Evolutionary conservation across 2,797 vertebrate species (phyloP).

Genomic region (Falco columbarius): DNA sequence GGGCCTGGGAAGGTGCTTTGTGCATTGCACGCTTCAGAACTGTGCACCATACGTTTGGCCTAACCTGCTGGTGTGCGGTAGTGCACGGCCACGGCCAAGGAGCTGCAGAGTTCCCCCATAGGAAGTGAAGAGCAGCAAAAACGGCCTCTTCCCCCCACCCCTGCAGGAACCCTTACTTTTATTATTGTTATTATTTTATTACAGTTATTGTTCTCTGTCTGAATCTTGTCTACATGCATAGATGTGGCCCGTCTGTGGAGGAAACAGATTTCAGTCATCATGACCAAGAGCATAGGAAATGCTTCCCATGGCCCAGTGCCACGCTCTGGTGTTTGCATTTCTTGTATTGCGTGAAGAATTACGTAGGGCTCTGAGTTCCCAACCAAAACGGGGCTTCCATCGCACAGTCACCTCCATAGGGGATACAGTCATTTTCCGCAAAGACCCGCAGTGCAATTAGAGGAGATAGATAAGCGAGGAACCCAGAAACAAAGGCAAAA

Average conservation of each 20-base stretch:
- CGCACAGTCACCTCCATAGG: background rate
- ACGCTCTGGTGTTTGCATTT: background rate
- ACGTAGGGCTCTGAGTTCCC: background rate
- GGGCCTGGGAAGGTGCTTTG: background rate
- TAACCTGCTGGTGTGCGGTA: background rate
- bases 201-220: background rate
- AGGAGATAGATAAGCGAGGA: background rate
- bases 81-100: background rate
- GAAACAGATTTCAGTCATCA: background rate
- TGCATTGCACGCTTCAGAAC: background rate
- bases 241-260: background rate
- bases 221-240: background rate
- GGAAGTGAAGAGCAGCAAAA: background rate
- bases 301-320: slow-evolving; percentile 35
- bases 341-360: background rate
- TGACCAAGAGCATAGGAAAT: background rate
- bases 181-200: background rate
- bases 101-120: background rate
- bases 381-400: background rate
- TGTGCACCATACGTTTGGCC: background rate
- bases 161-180: background rate
- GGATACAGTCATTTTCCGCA: background rate
- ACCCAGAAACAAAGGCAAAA: background rate
- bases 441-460: background rate
- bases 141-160: background rate